Conservation (phyloP, 2,113 vertebrate genomes). For the Bagarius yarrelli region DNA sequence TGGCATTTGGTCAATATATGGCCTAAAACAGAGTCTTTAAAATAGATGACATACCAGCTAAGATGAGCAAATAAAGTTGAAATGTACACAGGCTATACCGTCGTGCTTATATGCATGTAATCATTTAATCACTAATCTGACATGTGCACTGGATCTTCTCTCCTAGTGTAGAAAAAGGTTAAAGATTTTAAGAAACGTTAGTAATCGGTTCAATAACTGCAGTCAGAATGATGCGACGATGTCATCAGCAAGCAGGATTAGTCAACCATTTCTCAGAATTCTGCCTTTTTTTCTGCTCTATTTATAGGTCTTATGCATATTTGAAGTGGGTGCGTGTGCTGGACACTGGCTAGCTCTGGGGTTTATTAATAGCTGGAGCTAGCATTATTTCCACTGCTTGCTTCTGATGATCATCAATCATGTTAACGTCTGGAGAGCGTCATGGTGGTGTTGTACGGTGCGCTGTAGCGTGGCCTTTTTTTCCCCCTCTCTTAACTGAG, state of each 20-base stretch:
- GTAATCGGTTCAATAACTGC: conserved; percentile 48
- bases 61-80: background rate
- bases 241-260: conserved; percentile 26
- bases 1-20: conserved; percentile 18
- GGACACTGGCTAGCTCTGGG: conserved; percentile 64
- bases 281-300: conserved; percentile 24
- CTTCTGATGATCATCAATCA: conserved; percentile 76
- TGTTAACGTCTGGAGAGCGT: conserved; percentile 44
- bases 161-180: conserved; percentile 62
- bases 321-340: conserved; percentile 51
- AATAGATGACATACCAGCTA: background rate
- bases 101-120: conserved; percentile 47
- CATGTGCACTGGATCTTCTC: conserved; percentile 66
- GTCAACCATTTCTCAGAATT: background rate
- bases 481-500: background rate
- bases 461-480: conserved; percentile 24
- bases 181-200: conserved; percentile 70
- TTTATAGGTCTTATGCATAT: conserved; percentile 53
- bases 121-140: conserved; percentile 65
- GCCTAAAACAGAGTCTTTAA: background rate
- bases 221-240: background rate
- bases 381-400: conserved; percentile 70
- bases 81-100: conserved; percentile 50
- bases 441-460: conserved; percentile 29
- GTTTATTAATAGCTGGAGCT: conserved; percentile 75